These are phyloP conservation scores for Cheumatopsyche charites DNA, from an alignment of 1,140 invertebrate genomes.

Conservation along the genomic window DNA sequence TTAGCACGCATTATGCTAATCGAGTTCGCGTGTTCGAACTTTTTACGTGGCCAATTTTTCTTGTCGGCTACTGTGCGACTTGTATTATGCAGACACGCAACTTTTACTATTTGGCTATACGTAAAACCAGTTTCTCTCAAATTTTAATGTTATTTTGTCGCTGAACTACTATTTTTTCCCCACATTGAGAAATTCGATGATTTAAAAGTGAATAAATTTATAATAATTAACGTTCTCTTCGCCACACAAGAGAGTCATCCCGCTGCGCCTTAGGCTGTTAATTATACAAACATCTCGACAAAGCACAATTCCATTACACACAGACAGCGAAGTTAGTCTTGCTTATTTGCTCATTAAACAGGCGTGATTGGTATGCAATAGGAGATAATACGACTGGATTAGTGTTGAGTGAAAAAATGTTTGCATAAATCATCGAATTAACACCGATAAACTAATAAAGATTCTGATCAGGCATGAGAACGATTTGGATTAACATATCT, in stretches of 20 bases:
- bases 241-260: neutral
- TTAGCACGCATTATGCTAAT: constrained; percentile 18
- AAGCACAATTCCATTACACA: constrained; percentile 3
- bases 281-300: constrained; percentile 20
- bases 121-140: too few relatives aligned
- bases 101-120: neutral
- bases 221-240: constrained; percentile 9
- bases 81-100: neutral
- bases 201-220: neutral
- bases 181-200: too few relatives aligned
- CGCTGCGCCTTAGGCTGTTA: neutral
- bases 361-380: too few relatives aligned
- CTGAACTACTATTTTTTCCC: too few relatives aligned
- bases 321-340: constrained; percentile 7
- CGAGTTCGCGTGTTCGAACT: constrained; percentile 10
- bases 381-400: too few relatives aligned
- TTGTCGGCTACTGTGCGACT: constrained; percentile 19
- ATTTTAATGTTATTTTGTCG: too few relatives aligned
- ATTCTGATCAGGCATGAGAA: neutral
- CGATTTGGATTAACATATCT: neutral
- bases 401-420: neutral
- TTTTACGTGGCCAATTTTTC: constrained; percentile 2
- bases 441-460: constrained; percentile 12
- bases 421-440: neutral
- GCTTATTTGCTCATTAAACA: neutral